Evolutionary conservation across 1,140 invertebrate genomes (phyloP), one percentile per base, ranked within the genome.

Genomic region (Zaprionus davidi): DNA sequence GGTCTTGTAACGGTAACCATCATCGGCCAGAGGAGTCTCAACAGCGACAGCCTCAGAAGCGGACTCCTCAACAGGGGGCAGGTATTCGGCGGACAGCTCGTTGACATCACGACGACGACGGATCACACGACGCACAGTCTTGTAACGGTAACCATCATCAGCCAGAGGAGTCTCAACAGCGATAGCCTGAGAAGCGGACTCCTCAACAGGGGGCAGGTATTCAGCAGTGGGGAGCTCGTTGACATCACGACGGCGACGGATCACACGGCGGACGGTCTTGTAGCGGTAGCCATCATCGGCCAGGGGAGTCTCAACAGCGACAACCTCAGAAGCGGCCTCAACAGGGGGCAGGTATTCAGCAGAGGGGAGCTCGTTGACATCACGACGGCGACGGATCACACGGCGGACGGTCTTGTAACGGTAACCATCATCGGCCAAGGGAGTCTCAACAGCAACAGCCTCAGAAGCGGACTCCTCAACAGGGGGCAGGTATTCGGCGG

Each of bases 281-380:
- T 92, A 92, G 38, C 90, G 90, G 68, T 92, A 92, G 26, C 90
- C 90, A 85, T 92, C 90, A 67, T 91, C 90, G 56, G 79, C 79
- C 22, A 80, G 58, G 11, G 63, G 66, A 53, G 65, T 58, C 64
- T 79, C 79, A 0, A 79, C 24, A 0, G 66, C 60, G 24, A 22
- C 2, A 22, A 2, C 22, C 2, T 22, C 22, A 2, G 22, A 22
- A 2, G 22, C 22, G 22, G 60, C 62, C 26, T 73, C 80, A 46
- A 65, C 67, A 1, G 84, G 81, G 44, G 82, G 79, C 76, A 90
- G 90, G 81, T 91, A 90, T 1, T 46, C 41, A 7, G 31, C 2
- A 9, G 41, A 56, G 31, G 82, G 41, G 0, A 86, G 67, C 65
- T 91, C 88, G 46, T 22, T 71, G 9, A 88, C 87, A 76, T 91